A percentile compares a stretch with the other conserved stretches of the same genome.
These are phyloP conservation scores for Lissonota sp. DNA, from an alignment of 2,888 invertebrate genomes.

Conservation along the genomic window DNA sequence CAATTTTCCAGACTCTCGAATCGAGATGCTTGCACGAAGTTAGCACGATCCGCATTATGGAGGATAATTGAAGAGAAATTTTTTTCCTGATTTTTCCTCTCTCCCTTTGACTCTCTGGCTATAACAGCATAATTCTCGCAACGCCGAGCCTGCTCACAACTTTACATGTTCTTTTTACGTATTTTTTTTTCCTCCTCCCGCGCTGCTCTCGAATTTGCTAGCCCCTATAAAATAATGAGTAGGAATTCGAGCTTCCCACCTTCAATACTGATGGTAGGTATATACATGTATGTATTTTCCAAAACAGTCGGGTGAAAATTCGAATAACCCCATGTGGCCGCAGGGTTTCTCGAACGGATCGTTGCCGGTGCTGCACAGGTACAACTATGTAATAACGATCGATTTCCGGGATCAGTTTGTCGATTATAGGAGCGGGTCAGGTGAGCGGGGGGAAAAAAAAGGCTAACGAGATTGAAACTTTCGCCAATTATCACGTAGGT, in stretches of 20 bases:
- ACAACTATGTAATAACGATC: slow-evolving; percentile 52
- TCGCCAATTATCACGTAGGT: slow-evolving; percentile 64
- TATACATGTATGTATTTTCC: slow-evolving; percentile 26
- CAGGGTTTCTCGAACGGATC: slow-evolving; percentile 34
- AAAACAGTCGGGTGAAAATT: slow-evolving; percentile 53
- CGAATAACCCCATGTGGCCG: slow-evolving; percentile 30
- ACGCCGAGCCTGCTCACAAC: slow-evolving; percentile 50
- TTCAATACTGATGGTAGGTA: slow-evolving; percentile 27
- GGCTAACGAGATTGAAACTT: slow-evolving; percentile 63
- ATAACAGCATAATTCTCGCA: slow-evolving; percentile 13
- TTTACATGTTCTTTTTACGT: slow-evolving; percentile 40
- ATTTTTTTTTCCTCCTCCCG: slow-evolving; percentile 33
- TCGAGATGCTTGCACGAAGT: slow-evolving; percentile 36
- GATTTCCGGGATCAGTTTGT: slow-evolving; percentile 63
- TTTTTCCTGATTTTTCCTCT: slow-evolving; percentile 34
- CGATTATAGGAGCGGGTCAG: slow-evolving; percentile 50
- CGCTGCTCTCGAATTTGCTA: slow-evolving; percentile 40
- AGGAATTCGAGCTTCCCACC: not conserved
- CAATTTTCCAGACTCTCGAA: slow-evolving; percentile 55
- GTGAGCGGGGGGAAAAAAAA: slow-evolving; percentile 14
- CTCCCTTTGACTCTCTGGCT: slow-evolving; percentile 1
- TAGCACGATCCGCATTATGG: slow-evolving; percentile 32
- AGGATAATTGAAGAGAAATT: slow-evolving; percentile 61
- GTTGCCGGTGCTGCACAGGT: slow-evolving; percentile 12
- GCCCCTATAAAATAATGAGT: slow-evolving; percentile 60